These are phyloP conservation scores for Orientallactaga sibirica DNA, from an alignment of 2,797 vertebrate genomes.

Conservation along the genomic window DNA sequence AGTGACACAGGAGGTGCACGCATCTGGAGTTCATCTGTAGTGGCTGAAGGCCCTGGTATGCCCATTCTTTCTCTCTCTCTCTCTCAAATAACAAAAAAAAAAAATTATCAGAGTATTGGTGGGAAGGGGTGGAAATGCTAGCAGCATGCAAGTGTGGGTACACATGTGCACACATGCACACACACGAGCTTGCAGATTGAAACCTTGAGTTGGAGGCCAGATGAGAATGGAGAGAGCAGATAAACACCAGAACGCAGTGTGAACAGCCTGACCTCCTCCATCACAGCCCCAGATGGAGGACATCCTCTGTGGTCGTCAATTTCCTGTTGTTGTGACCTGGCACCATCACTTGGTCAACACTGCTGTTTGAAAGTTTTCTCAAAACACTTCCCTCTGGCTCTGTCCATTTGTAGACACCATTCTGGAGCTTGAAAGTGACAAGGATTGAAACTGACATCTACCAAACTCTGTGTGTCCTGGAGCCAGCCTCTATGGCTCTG, in stretches of 20 bases:
- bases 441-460: slow-evolving; percentile 94
- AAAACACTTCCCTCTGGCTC: slow-evolving; percentile 84
- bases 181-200: slow-evolving; percentile 69
- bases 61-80: too few relatives aligned
- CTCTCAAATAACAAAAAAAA: too few relatives aligned
- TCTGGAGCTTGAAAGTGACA: slow-evolving; percentile 92
- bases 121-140: neutral
- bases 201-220: slow-evolving; percentile 78
- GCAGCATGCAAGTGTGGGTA: neutral
- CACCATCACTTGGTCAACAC: slow-evolving; percentile 80
- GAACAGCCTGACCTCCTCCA: neutral
- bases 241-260: neutral
- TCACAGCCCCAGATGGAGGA: neutral
- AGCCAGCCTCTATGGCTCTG: slow-evolving; percentile 92
- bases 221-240: neutral
- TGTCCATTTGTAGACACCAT: slow-evolving; percentile 87
- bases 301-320: slow-evolving; percentile 61
- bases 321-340: slow-evolving; percentile 73
- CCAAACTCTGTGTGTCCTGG: slow-evolving; percentile 96
- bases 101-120: neutral
- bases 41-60: too few relatives aligned
- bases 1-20: too few relatives aligned
- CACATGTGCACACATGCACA: neutral
- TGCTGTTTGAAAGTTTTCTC: slow-evolving; percentile 86
- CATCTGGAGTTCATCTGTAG: too few relatives aligned